phyloP scores from a whole-genome alignment of 1,140 invertebrate genomes.

The Megalopta genalis region DNA sequence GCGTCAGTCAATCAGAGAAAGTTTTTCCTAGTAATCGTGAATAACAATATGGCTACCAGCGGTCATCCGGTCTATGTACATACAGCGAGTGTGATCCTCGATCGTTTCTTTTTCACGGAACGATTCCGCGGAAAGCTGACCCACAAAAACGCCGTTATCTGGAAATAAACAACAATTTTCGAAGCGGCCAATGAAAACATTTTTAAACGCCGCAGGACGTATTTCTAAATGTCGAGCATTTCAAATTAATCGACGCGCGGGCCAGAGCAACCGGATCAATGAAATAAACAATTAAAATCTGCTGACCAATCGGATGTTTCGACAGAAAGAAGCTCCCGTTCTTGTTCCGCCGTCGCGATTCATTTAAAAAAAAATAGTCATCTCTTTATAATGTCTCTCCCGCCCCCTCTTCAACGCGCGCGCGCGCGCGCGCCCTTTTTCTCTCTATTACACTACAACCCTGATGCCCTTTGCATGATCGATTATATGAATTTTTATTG shows the following conservation, averaged over 20 bases:
- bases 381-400: conserved; percentile 34
- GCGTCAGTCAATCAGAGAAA: conserved; percentile 16
- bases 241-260: neutral
- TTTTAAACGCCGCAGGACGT: too few species aligned
- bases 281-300: neutral
- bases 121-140: neutral
- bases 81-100: conserved; percentile 21
- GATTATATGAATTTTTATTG: conserved; percentile 42
- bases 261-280: neutral
- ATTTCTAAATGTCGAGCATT: too few species aligned
- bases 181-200: too few species aligned
- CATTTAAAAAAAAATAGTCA: conserved; percentile 42
- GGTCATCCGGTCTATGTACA: conserved; percentile 44
- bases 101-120: neutral
- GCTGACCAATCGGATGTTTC: conserved; percentile 2
- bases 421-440: neutral
- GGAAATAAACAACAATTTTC: too few species aligned
- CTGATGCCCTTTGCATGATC: conserved; percentile 47
- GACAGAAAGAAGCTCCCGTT: neutral
- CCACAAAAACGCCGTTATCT: neutral
- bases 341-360: neutral
- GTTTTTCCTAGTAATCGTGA: conserved; percentile 26
- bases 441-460: conserved; percentile 43
- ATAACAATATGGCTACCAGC: conserved; percentile 45
- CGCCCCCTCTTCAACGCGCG: neutral